A percentile compares a stretch with the other conserved stretches of the same genome.
Conservation (phyloP, 2,888 invertebrate species). For the Zele albiditarsus region DNA sequence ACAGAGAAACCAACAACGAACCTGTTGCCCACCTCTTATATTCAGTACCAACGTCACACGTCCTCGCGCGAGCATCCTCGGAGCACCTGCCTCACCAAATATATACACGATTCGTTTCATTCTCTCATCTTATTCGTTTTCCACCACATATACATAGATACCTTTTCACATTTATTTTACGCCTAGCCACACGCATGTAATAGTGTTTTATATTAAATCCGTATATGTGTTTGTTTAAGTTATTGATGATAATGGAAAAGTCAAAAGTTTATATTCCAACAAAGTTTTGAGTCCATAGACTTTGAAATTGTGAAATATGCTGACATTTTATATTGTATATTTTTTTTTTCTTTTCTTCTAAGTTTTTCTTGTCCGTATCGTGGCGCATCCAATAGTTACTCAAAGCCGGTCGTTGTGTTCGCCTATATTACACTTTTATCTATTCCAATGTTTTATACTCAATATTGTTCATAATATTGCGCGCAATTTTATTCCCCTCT, state of each 20-base stretch:
- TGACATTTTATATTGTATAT: background rate
- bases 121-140: background rate
- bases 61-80: slow-evolving; percentile 35
- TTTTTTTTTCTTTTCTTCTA: background rate
- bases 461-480: background rate
- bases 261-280: background rate
- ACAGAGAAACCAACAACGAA: slow-evolving; percentile 12
- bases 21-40: slow-evolving; percentile 34
- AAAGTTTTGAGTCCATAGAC: background rate
- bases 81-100: slow-evolving; percentile 32
- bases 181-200: background rate
- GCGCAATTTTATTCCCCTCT: background rate
- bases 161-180: slow-evolving; percentile 10
- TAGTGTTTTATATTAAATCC: background rate
- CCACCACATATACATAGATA: background rate
- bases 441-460: background rate
- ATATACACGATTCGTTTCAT: background rate
- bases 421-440: background rate
- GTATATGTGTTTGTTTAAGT: background rate
- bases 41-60: slow-evolving; percentile 33
- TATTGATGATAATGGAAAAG: background rate
- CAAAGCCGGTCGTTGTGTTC: slow-evolving; percentile 22
- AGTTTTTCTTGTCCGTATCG: background rate
- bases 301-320: background rate
- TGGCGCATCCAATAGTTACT: background rate